Evolutionary conservation across 2,113 vertebrate species (phyloP), one percentile per base, ranked within the genome.

Genomic region (Upupa epops): DNA sequence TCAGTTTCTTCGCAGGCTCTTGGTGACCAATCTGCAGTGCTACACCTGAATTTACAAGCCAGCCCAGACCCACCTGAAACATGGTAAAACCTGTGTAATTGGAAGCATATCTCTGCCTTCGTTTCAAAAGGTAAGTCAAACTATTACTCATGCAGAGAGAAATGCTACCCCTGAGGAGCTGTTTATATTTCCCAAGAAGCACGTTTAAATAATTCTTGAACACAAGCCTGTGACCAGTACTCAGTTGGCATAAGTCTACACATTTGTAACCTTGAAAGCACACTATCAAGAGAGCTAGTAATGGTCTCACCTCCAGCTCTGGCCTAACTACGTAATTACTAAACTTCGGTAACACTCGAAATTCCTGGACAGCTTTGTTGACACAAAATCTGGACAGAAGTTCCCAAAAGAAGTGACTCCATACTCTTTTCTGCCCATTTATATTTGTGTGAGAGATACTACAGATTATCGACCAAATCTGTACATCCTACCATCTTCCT

Each of bases 71-170:
- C 71, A 60, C 29, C 11, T 36, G 7, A 26, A 73, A 59, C 21
- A 3, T 1, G 26, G 60, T 2, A 7, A 68, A 68, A 52, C 1
- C 11, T 19, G 2, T 0, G 4, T 5, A 81, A 77, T 1, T 60
- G 46, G 25, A 70, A 64, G 40, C 0, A 32, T 3, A 58, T 13
- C 31, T 86, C 20, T 58, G 54, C 40, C 7, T 28, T 31, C 2
- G 7, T 34, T 92, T 72, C 28, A 58, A 13, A 31, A 25, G 14
- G 76, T 6, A 74, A 87, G 8, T 26, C 11, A 72, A 59, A 73
- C 6, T 21, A 58, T 14, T 29, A 42, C 3, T 60, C 22, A 68
- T 76, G 61, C 64, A 12, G 49, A 55, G 13, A 63, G 6, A 91
- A 58, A n/a, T 19, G 32, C 9, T 37, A 71, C 8, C 19, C 4